Percentiles rank a stretch among this genome's conserved stretches.
Evolutionary conservation across 2,888 invertebrate genomes (phyloP).

Genomic region (Sphecodes monilicornis): DNA sequence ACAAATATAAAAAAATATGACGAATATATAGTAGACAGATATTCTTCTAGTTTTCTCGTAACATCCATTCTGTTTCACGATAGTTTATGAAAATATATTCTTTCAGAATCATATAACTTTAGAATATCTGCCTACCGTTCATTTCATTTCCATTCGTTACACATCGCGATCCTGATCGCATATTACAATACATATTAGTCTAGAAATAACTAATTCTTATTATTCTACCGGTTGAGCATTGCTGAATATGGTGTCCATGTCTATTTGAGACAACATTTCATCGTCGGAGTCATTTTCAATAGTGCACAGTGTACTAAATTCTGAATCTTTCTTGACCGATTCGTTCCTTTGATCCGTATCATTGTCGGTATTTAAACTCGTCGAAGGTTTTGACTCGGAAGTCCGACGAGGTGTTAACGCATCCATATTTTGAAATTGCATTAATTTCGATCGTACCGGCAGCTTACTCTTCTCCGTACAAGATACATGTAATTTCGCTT

Average conservation of each 20-base stretch:
- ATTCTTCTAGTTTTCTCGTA: not conserved
- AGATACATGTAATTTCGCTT: not conserved
- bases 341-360: slow-evolving; percentile 1
- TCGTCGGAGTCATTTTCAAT: slow-evolving; percentile 75
- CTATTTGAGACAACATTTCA: slow-evolving; percentile 78
- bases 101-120: not conserved
- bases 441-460: slow-evolving; percentile 38
- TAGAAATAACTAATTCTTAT: slow-evolving; percentile 14
- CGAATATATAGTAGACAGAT: slow-evolving; percentile 26
- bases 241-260: slow-evolving; percentile 72
- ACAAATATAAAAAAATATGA: slow-evolving; percentile 35
- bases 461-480: not conserved
- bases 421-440: slow-evolving; percentile 35
- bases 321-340: not conserved
- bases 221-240: slow-evolving; percentile 6
- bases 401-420: not conserved
- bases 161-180: not conserved
- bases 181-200: not conserved
- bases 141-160: not conserved
- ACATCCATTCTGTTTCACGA: not conserved
- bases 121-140: not conserved
- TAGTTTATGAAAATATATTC: not conserved
- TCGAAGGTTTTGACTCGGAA: not conserved
- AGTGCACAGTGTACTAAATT: not conserved
- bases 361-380: not conserved